Conservation (phyloP, 2,888 invertebrate species). For the Himalopsyche kuldschensis region DNA sequence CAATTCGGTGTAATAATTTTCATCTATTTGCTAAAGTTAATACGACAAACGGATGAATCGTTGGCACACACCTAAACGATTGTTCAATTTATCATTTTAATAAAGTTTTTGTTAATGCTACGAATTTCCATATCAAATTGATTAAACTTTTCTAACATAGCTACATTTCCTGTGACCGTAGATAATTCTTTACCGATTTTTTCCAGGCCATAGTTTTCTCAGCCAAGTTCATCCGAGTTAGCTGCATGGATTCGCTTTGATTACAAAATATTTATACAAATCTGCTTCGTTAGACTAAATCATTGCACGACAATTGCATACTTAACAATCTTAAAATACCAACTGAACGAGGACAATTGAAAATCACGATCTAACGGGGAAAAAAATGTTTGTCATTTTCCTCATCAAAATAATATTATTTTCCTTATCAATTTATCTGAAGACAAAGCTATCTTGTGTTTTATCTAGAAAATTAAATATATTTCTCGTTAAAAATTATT, state of each 20-base stretch:
- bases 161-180: background rate
- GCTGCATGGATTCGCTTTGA: constrained; percentile 15
- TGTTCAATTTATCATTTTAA: no score
- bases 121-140: background rate
- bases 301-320: constrained; percentile 18
- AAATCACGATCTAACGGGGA: constrained; percentile 15
- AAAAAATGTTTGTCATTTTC: background rate
- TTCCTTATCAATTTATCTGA: background rate
- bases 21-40: no score
- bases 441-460: background rate
- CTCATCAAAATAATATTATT: background rate
- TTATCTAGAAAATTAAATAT: no score
- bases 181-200: background rate
- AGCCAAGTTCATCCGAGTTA: constrained; percentile 6
- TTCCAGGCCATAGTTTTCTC: constrained; percentile 12
- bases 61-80: no score
- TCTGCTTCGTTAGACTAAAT: constrained; percentile 16
- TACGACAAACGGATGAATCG: no score
- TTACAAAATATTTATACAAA: constrained; percentile 16
- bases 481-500: no score
- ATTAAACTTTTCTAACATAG: background rate
- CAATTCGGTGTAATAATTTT: no score
- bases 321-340: constrained; percentile 4
- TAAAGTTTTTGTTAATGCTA: no score
- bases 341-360: constrained; percentile 7